phyloP scores from a whole-genome alignment of 1,140 invertebrate genomes.

The Drosophila mayri region DNA sequence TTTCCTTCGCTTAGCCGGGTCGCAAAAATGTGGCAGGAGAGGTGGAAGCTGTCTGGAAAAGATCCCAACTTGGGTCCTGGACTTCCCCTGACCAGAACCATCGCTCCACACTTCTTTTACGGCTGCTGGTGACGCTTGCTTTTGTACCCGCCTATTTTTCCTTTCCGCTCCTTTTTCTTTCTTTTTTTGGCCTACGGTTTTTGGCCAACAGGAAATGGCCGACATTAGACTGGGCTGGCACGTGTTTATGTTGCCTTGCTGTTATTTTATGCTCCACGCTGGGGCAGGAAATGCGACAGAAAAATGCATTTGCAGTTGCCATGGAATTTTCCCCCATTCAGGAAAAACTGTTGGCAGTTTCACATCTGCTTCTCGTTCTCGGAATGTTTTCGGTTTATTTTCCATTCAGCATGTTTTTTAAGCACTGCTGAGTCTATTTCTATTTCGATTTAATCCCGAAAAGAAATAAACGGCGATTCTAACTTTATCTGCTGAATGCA shows the following conservation, averaged over 20 bases:
- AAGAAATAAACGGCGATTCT: slow-evolving; percentile 28
- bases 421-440: slow-evolving; percentile 23
- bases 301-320: slow-evolving; percentile 56
- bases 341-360: slow-evolving; percentile 48
- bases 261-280: slow-evolving; percentile 58
- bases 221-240: slow-evolving; percentile 73
- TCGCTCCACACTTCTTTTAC: slow-evolving; percentile 34
- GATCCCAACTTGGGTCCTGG: slow-evolving; percentile 28
- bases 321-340: slow-evolving; percentile 33
- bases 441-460: slow-evolving; percentile 26
- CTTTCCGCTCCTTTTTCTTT: not conserved
- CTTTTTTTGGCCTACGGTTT: slow-evolving; percentile 55
- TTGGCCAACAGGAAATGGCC: slow-evolving; percentile 77
- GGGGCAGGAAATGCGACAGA: slow-evolving; percentile 59
- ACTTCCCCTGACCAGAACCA: slow-evolving; percentile 31
- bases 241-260: slow-evolving; percentile 69
- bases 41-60: slow-evolving; percentile 42
- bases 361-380: slow-evolving; percentile 29
- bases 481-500: slow-evolving; percentile 8
- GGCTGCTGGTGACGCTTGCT: slow-evolving; percentile 43
- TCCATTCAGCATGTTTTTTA: slow-evolving; percentile 7
- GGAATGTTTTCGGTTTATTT: slow-evolving; percentile 11
- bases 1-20: slow-evolving; percentile 11
- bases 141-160: slow-evolving; percentile 51
- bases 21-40: not conserved